Evolutionary conservation across 2,797 vertebrate species (phyloP), one percentile per base, ranked within the genome.

Genomic region (Podarcis siculus): DNA sequence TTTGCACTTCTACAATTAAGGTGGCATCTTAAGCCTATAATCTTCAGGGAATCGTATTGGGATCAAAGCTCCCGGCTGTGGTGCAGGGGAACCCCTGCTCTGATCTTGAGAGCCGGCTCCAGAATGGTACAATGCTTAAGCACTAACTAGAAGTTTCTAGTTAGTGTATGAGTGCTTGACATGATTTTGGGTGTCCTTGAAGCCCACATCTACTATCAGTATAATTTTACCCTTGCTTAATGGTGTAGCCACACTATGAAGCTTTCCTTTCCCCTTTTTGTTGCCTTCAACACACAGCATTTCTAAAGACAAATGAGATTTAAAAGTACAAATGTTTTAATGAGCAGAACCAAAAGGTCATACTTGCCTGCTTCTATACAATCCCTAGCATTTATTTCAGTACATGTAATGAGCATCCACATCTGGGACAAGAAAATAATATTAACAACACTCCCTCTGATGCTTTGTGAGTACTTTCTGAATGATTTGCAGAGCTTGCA

Each of bases 271-370:
- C 5, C 27, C 17, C 55, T 25, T 55, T 30, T 15, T 30, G 23
- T 15, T 66, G 17, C 35, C 90, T 97, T 96, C 95, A 95, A 93
- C 96, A 96, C 92, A 92, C 94, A 97, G 8, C 96, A 96, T 97
- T 97, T 97, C 96, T 95, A 96, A 97, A 97, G 95, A 97, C 95
- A 97, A 96, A 55, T 96, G 95, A 96, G 21, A 23, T 97, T 96
- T 95, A 97, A 97, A 97, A 96, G 96, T 97, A 97, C 96, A 97
- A 97, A 96, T 95, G 96, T 96, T 96, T 96, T 89, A 92, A 97
- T 95, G 94, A 96, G 95, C 91, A 95, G 89, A 94, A 91, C 90
- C 90, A 90, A 66, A 91, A 95, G 84, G 85, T 77, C 89, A 87
- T 91, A 55, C 49, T 55, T 90, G 82, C 91, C 95, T 86, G 91